phyloP scores from a whole-genome alignment of 2,797 vertebrate genomes.

The Trichosurus vulpecula region DNA sequence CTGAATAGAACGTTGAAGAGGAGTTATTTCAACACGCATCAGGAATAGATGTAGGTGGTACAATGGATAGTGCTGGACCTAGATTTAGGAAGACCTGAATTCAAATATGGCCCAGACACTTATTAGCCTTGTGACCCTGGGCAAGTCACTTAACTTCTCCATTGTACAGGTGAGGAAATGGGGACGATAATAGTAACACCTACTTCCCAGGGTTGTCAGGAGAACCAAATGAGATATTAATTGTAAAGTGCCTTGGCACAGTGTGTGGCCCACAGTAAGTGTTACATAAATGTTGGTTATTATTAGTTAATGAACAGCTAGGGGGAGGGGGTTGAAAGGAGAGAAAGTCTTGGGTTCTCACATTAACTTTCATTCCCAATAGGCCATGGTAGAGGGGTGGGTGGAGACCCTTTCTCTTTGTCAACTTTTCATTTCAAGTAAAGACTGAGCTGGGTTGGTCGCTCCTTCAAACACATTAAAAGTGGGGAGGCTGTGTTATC shows the following conservation, averaged over 20 bases:
- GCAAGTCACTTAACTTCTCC: not conserved
- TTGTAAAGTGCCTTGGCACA: not conserved
- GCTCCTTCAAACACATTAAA: conserved; percentile 15
- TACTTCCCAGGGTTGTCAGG: not conserved
- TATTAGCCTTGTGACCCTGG: not conserved
- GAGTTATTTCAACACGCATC: conserved; percentile 38
- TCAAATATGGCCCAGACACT: not conserved
- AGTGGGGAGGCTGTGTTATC: not conserved
- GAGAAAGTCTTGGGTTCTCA: not conserved
- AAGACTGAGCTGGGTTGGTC: not conserved
- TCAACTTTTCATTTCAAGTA: not conserved
- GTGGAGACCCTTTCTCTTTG: not conserved
- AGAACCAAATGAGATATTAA: not conserved
- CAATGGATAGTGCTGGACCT: not conserved
- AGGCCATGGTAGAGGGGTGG: not conserved
- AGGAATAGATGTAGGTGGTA: not conserved
- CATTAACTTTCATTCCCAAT: conserved; percentile 7
- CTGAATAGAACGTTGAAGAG: conserved; percentile 45
- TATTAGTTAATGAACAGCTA: not conserved
- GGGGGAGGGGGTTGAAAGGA: conserved; percentile 9
- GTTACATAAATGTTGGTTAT: not conserved
- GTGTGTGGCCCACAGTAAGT: not conserved
- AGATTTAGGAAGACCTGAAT: not conserved
- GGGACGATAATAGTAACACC: not conserved
- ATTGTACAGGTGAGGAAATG: too few relatives aligned